Evolutionary conservation across 2,888 invertebrate species (phyloP), one percentile per base, ranked within the genome.

Genomic region (Adelognathus sp.): DNA sequence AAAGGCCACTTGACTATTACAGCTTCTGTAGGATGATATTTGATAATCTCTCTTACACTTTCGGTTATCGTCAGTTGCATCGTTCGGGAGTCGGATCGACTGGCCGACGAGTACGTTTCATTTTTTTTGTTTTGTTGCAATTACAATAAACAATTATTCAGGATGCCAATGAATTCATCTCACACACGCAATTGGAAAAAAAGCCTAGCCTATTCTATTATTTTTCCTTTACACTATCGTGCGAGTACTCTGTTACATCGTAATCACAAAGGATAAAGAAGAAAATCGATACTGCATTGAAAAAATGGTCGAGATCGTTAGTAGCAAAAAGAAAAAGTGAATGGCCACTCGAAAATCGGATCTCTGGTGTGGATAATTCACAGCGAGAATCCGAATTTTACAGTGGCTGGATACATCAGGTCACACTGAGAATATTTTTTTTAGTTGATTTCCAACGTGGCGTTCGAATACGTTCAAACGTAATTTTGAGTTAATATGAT

Each of bases 241-340:
- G 81, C 66, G 80, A 86, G 81, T 86, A 88, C 86, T 88, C 75
- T 84, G 84, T 88, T 88, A n/a, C n/a, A n/a, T n/a, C n/a, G 86
- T 90, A 91, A 91, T 91, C 91, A 91, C 91, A 91, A 89, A 89
- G 90, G 4, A 27, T 9, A 60, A 29, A 14, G 31, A 61, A 69
- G 50, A 36, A 89, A 89, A 87, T 84, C 88, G 89, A 90, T 90
- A 91, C 91, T 88, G 88, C 87, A 86, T 87, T 80, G 58, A 76
- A 64, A 76, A 64, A 44, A 66, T 77, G 79, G 69, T 75, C 70
- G 74, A 76, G 54, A 81, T 69, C 61, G 44, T 76, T 72, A 70
- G 52, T 54, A 50, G 21, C 50, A 46, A 41, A 70, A 70, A 39
- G 29, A 21, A 36, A 50, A 58, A 67, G 60, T 44, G 14, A 11